A percentile compares a stretch with the other conserved stretches of the same genome.
Conservation (phyloP, 2,888 invertebrate genomes). For the Ichneumoninae sp. region DNA sequence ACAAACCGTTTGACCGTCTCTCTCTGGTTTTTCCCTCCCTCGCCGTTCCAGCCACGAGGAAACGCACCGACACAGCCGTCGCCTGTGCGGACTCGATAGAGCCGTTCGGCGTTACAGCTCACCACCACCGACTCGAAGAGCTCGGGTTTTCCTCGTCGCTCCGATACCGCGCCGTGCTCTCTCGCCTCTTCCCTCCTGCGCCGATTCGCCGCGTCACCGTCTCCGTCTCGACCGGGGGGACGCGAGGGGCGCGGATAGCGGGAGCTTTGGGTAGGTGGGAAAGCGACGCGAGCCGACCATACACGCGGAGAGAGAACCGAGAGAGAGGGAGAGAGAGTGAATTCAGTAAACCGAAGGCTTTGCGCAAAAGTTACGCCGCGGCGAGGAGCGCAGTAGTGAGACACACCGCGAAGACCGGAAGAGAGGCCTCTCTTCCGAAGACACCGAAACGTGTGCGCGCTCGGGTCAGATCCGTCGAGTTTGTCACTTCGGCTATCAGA, state of each 20-base stretch:
- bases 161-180: conserved; percentile 4
- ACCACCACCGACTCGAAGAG: not conserved
- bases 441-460: conserved; percentile 64
- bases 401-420: conserved; percentile 81
- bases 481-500: not conserved
- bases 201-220: conserved; percentile 83
- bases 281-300: conserved; percentile 60
- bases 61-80: not conserved
- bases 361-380: conserved; percentile 81
- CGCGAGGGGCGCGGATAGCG: conserved; percentile 71
- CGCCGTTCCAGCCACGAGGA: conserved; percentile 7
- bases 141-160: not conserved
- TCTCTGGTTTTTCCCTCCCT: conserved; percentile 2
- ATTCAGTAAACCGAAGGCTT: conserved; percentile 75
- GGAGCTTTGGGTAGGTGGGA: conserved; percentile 36
- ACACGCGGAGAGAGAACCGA: not conserved
- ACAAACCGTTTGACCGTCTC: not conserved
- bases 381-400: conserved; percentile 75
- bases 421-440: conserved; percentile 77
- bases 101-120: not conserved
- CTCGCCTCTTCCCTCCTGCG: conserved; percentile 62
- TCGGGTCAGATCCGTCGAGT: conserved; percentile 5
- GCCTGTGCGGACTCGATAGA: conserved; percentile 1
- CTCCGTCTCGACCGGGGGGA: conserved; percentile 74
- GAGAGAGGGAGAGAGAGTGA: conserved; percentile 78